Percentiles rank a stretch among this genome's conserved stretches.
These are phyloP conservation scores for Allacma fusca DNA, from an alignment of 2,888 invertebrate species.

Conservation along the genomic window DNA sequence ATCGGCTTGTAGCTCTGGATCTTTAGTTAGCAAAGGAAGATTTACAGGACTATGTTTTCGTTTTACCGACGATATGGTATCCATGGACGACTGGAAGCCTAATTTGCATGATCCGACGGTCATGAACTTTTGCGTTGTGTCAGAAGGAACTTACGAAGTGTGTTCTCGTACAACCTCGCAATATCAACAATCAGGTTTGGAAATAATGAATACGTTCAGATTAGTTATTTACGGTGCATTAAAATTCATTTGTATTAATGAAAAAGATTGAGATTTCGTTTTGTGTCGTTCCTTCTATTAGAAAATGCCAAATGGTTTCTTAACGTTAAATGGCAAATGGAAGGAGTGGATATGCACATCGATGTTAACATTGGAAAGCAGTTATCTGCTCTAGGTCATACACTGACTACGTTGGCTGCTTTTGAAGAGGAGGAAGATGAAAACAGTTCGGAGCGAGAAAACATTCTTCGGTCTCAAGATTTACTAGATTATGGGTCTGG, in stretches of 20 bases:
- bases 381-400: slow-evolving; percentile 91
- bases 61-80: slow-evolving; percentile 96
- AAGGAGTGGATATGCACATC: slow-evolving; percentile 95
- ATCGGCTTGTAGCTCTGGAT: slow-evolving; percentile 93
- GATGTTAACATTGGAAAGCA: slow-evolving; percentile 97
- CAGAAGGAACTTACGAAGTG: slow-evolving; percentile 83
- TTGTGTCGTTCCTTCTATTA: slow-evolving; percentile 61
- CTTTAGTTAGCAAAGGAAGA: slow-evolving; percentile 89
- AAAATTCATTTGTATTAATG: too few species aligned
- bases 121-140: slow-evolving; percentile 93
- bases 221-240: too few species aligned
- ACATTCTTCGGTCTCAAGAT: slow-evolving; percentile 49
- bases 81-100: slow-evolving; percentile 97
- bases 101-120: slow-evolving; percentile 78
- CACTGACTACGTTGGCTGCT: slow-evolving; percentile 92
- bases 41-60: slow-evolving; percentile 90
- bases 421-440: slow-evolving; percentile 77
- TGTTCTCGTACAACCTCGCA: slow-evolving; percentile 91
- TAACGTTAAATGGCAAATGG: slow-evolving; percentile 99
- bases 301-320: slow-evolving; percentile 98
- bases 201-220: neutral
- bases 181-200: slow-evolving; percentile 75
- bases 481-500: slow-evolving; percentile 47
- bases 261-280: neutral
- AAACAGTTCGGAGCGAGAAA: slow-evolving; percentile 52